These are phyloP conservation scores for Umimayanthus chanpuru DNA, from an alignment of 92 coral and sea anemone species.

Conservation along the genomic window DNA sequence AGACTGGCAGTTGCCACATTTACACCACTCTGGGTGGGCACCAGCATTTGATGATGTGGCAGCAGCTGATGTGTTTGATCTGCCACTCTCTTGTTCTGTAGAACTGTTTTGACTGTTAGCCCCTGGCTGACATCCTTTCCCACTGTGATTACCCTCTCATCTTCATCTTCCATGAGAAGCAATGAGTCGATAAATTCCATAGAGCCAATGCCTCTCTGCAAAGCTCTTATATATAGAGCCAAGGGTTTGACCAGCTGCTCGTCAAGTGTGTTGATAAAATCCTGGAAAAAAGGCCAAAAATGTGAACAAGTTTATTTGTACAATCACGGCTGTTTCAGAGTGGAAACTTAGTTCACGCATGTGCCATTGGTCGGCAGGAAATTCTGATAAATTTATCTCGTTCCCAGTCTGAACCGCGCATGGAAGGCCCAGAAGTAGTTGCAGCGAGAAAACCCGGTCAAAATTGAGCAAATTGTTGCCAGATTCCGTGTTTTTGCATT, in stretches of 20 bases:
- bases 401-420: too few relatives aligned
- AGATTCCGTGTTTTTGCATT: background rate
- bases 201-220: conserved; percentile 14
- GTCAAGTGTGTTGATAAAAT: conserved; percentile 12
- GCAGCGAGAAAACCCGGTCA: background rate
- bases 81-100: conserved; percentile 29
- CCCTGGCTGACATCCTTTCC: conserved; percentile 7
- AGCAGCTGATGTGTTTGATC: background rate
- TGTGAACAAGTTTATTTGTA: background rate
- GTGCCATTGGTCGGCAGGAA: too few relatives aligned
- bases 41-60: conserved; percentile 12
- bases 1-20: too few relatives aligned
- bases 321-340: too few relatives aligned
- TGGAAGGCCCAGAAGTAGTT: background rate
- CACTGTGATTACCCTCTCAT: background rate
- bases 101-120: background rate
- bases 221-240: background rate
- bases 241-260: conserved; percentile 4
- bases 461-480: background rate
- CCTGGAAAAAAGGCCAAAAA: conserved; percentile 14
- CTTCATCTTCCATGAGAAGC: conserved; percentile 5
- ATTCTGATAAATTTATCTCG: too few relatives aligned
- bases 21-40: conserved; percentile 27
- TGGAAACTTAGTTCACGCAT: too few relatives aligned
- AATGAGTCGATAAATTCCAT: conserved; percentile 16